Conservation (phyloP, 2,797 vertebrate genomes). For the Geotrypetes seraphini region DNA sequence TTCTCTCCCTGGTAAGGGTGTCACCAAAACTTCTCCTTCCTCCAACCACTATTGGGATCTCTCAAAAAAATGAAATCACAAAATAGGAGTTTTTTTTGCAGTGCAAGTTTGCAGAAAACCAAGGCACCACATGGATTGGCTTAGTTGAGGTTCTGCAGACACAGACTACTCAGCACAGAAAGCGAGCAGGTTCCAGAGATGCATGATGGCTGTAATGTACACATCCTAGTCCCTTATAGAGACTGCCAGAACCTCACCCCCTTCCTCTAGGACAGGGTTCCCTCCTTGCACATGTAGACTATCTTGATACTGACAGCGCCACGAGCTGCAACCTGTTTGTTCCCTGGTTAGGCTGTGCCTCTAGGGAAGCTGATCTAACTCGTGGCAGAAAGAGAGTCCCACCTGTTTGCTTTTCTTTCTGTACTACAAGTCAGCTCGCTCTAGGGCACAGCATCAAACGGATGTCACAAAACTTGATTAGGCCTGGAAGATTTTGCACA, state of each 20-base stretch:
- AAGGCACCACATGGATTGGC: conserved; percentile 29
- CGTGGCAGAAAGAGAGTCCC: not conserved
- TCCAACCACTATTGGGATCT: not conserved
- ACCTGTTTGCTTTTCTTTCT: not conserved
- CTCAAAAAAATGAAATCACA: not conserved
- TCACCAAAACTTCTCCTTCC: not conserved
- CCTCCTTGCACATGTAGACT: no score
- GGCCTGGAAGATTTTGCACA: no score
- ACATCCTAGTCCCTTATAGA: not conserved
- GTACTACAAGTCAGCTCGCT: no score
- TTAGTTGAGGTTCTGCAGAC: not conserved
- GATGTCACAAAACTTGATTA: no score
- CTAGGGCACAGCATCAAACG: no score
- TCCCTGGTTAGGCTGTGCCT: not conserved
- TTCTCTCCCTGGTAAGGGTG: not conserved
- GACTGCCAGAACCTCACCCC: not conserved
- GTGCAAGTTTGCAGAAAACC: conserved; percentile 31
- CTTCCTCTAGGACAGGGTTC: no score
- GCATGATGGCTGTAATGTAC: no score
- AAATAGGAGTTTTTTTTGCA: conserved; percentile 7
- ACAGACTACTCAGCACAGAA: conserved; percentile 2
- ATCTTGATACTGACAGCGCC: conserved; percentile 23
- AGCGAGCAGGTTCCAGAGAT: not conserved
- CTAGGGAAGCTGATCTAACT: rapidly evolving
- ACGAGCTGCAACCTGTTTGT: not conserved